These are phyloP conservation scores for Zeugodacus cucurbitae DNA, from an alignment of 1,140 invertebrate genomes.

Conservation along the genomic window DNA sequence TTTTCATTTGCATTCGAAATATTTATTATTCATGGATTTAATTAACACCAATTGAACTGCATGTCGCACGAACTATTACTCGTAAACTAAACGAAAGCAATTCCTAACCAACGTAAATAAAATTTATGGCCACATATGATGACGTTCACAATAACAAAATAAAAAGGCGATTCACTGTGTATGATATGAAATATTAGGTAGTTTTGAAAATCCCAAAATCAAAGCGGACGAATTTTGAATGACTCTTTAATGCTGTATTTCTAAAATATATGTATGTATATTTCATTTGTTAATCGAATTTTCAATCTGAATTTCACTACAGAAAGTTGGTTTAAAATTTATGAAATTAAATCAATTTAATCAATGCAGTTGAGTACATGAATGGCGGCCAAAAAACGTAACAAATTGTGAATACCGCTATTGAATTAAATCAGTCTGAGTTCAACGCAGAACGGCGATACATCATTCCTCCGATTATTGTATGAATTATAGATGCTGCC, in stretches of 20 bases:
- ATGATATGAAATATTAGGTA: too few relatives aligned
- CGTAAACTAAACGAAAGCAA: not conserved
- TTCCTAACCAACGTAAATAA: slow-evolving; percentile 43
- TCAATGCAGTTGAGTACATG: too few relatives aligned
- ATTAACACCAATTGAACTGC: slow-evolving; percentile 67
- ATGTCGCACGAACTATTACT: slow-evolving; percentile 53
- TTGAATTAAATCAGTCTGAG: not conserved
- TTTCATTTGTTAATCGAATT: too few relatives aligned
- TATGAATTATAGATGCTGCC: not conserved
- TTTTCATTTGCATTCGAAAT: not conserved
- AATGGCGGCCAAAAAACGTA: too few relatives aligned
- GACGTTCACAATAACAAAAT: not conserved
- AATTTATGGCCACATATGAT: slow-evolving; percentile 53
- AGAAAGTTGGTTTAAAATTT: too few relatives aligned
- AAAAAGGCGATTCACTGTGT: not conserved
- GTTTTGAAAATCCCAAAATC: too few relatives aligned
- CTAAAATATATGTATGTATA: too few relatives aligned
- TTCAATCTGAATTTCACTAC: too few relatives aligned
- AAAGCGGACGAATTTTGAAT: too few relatives aligned
- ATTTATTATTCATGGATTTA: slow-evolving; percentile 65
- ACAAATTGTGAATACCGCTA: not conserved
- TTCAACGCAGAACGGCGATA: not conserved
- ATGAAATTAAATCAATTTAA: too few relatives aligned
- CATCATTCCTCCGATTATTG: not conserved
- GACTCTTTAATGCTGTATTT: too few relatives aligned